These are phyloP conservation scores for Menura novaehollandiae DNA, from an alignment of 2,113 vertebrate species.

Conservation along the genomic window DNA sequence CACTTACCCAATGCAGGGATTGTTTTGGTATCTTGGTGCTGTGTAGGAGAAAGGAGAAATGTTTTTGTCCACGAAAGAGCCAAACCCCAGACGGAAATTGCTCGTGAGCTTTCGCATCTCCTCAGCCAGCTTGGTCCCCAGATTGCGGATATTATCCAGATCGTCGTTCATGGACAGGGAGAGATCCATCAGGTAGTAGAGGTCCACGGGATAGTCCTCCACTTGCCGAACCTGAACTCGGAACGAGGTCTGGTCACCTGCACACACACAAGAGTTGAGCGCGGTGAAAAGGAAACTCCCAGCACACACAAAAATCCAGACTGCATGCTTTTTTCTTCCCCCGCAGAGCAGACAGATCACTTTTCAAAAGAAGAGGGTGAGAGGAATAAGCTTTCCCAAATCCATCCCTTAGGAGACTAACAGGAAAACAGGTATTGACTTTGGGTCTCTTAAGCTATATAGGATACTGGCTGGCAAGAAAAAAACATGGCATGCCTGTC, in stretches of 20 bases:
- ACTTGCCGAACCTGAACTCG: constrained; percentile 93
- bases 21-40: constrained; percentile 88
- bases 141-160: constrained; percentile 88
- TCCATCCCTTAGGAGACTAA: background rate
- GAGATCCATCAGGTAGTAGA: constrained; percentile 99
- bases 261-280: background rate
- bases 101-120: constrained; percentile 98
- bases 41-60: constrained; percentile 98
- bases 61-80: constrained; percentile 96
- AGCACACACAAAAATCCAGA: background rate
- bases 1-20: constrained; percentile 93
- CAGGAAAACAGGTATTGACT: background rate
- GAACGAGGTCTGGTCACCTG: constrained; percentile 86
- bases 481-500: background rate
- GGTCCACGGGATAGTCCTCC: constrained; percentile 96
- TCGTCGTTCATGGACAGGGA: constrained; percentile 99
- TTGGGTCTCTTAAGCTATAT: background rate
- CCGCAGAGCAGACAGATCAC: background rate
- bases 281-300: background rate
- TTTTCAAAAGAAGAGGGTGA: background rate
- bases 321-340: accelerated
- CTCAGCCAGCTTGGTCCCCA: constrained; percentile 90
- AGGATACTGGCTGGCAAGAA: background rate
- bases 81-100: constrained; percentile 96
- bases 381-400: background rate